Conservation (phyloP, 1,140 invertebrate genomes). For the Drosophila miranda region DNA sequence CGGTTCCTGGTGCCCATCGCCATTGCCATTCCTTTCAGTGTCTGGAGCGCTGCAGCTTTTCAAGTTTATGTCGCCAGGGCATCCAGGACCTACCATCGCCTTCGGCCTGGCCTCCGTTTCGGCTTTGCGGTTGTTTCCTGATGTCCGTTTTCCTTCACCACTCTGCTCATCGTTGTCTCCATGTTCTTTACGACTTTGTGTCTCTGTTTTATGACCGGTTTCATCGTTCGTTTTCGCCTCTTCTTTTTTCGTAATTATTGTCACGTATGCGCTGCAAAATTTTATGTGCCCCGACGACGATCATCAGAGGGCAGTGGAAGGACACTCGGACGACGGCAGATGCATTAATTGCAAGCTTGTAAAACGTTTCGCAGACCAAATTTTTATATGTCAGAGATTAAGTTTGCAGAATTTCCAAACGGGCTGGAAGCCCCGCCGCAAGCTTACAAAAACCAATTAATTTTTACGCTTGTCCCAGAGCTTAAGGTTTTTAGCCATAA, state of each 20-base stretch:
- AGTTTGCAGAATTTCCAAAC: not conserved
- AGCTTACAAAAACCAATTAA: not conserved
- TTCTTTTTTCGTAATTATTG: constrained; percentile 31
- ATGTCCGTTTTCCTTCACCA: constrained; percentile 1
- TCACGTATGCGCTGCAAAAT: constrained; percentile 34
- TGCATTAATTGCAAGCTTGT: constrained; percentile 19
- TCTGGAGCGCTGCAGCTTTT: constrained; percentile 1
- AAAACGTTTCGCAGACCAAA: not conserved
- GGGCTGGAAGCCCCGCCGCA: no score
- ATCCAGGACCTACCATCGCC: not conserved
- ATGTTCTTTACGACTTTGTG: constrained; percentile 13
- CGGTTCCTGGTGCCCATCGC: no score
- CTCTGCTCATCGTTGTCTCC: not conserved
- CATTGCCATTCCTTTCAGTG: not conserved
- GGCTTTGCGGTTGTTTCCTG: constrained; percentile 1
- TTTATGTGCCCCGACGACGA: constrained; percentile 11
- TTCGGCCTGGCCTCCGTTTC: not conserved
- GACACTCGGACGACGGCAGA: not conserved
- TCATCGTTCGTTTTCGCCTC: constrained; percentile 5
- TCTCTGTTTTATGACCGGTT: constrained; percentile 15
- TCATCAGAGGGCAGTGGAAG: constrained; percentile 3
- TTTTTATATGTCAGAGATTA: no score
- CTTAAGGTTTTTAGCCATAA: no score
- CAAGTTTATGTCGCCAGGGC: constrained; percentile 16
- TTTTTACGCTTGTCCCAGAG: no score